Conservation (phyloP, 2,113 vertebrate genomes). For the Petaurus breviceps region DNA sequence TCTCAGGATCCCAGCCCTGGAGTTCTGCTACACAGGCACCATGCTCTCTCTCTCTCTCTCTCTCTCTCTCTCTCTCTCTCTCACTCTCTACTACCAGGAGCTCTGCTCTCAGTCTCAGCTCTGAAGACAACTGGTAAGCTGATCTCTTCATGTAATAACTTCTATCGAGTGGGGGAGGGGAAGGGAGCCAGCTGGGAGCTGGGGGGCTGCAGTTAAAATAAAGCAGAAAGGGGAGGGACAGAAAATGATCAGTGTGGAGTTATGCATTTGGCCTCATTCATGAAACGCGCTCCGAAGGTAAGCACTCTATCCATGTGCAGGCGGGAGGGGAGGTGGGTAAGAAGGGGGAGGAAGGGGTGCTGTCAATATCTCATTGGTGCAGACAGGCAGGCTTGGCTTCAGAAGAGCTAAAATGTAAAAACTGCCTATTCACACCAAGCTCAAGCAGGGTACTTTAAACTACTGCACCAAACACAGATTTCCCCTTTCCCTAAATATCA, state of each 20-base stretch:
- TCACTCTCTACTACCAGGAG: constrained; percentile 70
- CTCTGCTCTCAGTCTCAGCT: constrained; percentile 86
- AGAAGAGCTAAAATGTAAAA: constrained; percentile 50
- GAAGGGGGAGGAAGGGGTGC: background rate
- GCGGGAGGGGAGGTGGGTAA: background rate
- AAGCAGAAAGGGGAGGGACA: constrained; percentile 84
- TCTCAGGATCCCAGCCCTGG: constrained; percentile 79
- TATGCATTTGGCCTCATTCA: constrained; percentile 87
- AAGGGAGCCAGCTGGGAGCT: constrained; percentile 82
- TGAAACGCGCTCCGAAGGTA: constrained; percentile 81
- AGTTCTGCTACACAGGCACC: constrained; percentile 70
- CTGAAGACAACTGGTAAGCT: constrained; percentile 90
- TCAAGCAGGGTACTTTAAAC: background rate
- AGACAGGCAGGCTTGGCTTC: constrained; percentile 79
- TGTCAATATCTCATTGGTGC: constrained; percentile 77
- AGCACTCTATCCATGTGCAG: constrained; percentile 72
- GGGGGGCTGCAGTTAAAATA: constrained; percentile 83
- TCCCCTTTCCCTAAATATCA: background rate
- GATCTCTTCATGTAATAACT: constrained; percentile 90
- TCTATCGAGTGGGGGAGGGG: constrained; percentile 87
- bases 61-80: background rate
- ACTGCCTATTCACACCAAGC: constrained; percentile 27
- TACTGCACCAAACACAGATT: background rate
- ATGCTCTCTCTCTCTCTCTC: constrained; percentile 37
- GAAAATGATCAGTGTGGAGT: constrained; percentile 83